A percentile compares a stretch with the other conserved stretches of the same genome.
Conservation (phyloP, 2,888 invertebrate species). For the Drosophila yooni region DNA sequence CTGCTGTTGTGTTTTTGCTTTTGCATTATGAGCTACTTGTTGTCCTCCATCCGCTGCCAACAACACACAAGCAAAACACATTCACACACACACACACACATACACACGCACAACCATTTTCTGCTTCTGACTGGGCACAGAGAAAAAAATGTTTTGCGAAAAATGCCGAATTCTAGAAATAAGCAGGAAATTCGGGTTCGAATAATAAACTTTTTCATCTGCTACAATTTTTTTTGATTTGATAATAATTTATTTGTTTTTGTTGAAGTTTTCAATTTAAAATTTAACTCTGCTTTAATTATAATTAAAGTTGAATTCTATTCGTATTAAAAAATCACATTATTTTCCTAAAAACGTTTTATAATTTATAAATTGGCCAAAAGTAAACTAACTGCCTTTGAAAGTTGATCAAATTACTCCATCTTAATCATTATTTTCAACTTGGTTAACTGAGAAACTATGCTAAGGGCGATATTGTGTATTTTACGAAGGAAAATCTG, state of each 20-base stretch:
- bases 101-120: not conserved
- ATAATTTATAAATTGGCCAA: not conserved
- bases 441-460: not conserved
- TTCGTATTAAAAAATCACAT: not conserved
- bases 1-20: conserved; percentile 57
- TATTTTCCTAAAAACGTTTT: not conserved
- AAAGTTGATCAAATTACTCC: not conserved
- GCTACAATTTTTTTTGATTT: not conserved
- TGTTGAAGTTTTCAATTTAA: not conserved
- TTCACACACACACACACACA: conserved; percentile 7
- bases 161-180: not conserved
- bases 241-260: not conserved
- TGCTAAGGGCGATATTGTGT: not conserved
- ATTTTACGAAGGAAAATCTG: not conserved
- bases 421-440: not conserved
- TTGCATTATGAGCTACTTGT: conserved; percentile 78
- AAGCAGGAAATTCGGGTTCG: not conserved
- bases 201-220: not conserved
- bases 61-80: conserved; percentile 22
- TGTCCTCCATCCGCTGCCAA: conserved; percentile 60
- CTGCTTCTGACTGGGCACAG: not conserved
- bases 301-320: not conserved
- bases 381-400: too few species aligned
- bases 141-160: not conserved
- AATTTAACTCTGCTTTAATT: too few species aligned